Evolutionary conservation across 1,140 invertebrate genomes (phyloP).

Genomic region (Aricia agestis): DNA sequence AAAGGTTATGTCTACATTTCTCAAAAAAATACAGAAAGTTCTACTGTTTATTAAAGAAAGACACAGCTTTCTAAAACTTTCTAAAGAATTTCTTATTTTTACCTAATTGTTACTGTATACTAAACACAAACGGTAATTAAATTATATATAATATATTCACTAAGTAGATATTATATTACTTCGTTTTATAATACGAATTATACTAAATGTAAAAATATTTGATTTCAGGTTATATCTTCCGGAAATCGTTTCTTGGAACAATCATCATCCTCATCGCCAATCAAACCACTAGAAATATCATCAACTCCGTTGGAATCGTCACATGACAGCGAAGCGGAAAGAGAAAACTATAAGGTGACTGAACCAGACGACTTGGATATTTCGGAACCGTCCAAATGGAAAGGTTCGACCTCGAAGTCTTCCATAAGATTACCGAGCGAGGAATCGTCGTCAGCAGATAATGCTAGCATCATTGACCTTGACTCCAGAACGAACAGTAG

Average conservation of each 20-base stretch:
- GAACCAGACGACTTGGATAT: constrained; percentile 69
- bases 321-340: constrained; percentile 45
- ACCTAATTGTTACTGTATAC: neutral
- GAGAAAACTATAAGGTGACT: constrained; percentile 69
- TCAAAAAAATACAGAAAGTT: neutral
- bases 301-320: constrained; percentile 58
- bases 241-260: constrained; percentile 54
- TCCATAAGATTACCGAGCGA: constrained; percentile 80
- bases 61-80: neutral
- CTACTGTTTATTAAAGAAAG: neutral
- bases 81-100: neutral
- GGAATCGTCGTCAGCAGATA: constrained; percentile 55
- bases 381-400: constrained; percentile 77
- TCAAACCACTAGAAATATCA: constrained; percentile 63
- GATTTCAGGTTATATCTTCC: constrained; percentile 57
- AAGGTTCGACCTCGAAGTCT: constrained; percentile 76
- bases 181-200: no score
- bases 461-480: constrained; percentile 74
- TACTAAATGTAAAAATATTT: neutral
- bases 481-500: constrained; percentile 49
- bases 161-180: neutral
- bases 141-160: neutral
- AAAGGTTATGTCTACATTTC: neutral
- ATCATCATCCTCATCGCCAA: constrained; percentile 40
- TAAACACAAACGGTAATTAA: neutral